Evolutionary conservation across 2,888 invertebrate genomes (phyloP).

Genomic region (Cosmia pyralina): DNA sequence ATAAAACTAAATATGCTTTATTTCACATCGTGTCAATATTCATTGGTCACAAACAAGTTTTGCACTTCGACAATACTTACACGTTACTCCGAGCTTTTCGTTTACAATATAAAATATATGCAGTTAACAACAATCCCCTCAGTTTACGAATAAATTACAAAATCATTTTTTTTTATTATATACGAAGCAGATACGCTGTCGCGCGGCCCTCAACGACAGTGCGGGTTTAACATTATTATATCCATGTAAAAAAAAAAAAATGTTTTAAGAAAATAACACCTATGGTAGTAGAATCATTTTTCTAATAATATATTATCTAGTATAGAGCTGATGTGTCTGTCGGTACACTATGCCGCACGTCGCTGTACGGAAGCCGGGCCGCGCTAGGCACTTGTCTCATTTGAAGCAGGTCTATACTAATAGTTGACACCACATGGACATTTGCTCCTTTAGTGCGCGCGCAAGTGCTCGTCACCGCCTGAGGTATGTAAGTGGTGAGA

Average conservation of each 20-base stretch:
- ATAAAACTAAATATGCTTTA: slow-evolving; percentile 90
- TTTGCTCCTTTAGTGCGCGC: slow-evolving; percentile 12
- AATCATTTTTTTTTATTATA: slow-evolving; percentile 68
- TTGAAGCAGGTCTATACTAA: slow-evolving; percentile 34
- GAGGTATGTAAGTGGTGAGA: too few species aligned
- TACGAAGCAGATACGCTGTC: slow-evolving; percentile 58
- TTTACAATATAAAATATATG: slow-evolving; percentile 88
- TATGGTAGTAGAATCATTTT: slow-evolving; percentile 46
- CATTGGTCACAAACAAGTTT: slow-evolving; percentile 87
- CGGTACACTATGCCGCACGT: slow-evolving; percentile 6
- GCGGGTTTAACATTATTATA: slow-evolving; percentile 21
- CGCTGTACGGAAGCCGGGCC: slow-evolving; percentile 21
- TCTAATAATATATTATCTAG: slow-evolving; percentile 43
- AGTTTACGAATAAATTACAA: slow-evolving; percentile 77
- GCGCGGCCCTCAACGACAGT: slow-evolving; percentile 36
- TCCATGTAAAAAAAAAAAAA: slow-evolving; percentile 46
- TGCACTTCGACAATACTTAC: slow-evolving; percentile 82
- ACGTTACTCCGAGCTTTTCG: slow-evolving; percentile 75
- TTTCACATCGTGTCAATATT: slow-evolving; percentile 88
- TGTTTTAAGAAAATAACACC: slow-evolving; percentile 48
- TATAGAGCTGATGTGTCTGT: slow-evolving; percentile 5
- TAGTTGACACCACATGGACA: slow-evolving; percentile 37
- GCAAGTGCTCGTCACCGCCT: too few species aligned
- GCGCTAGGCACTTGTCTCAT: slow-evolving; percentile 37
- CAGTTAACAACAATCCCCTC: slow-evolving; percentile 85